A percentile compares a stretch with the other conserved stretches of the same genome.
Evolutionary conservation across 2,888 invertebrate species (phyloP).

Genomic region (Bembecia ichneumoniformis): DNA sequence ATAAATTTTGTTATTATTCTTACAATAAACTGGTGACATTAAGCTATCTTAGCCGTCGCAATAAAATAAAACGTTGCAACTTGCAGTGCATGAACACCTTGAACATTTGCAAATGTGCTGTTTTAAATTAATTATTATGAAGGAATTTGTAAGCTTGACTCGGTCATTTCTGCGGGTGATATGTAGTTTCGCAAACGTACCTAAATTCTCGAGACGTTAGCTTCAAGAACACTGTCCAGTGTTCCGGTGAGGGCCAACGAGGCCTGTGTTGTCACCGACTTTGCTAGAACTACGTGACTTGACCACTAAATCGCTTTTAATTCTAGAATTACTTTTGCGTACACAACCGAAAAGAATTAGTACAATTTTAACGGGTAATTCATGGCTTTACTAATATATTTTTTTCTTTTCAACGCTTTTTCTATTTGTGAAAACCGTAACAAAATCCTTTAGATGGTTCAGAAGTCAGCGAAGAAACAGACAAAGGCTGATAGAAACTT

Average conservation of each 20-base stretch:
- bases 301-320: conserved; percentile 39
- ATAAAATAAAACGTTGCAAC: neutral
- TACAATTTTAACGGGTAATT: conserved; percentile 14
- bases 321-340: conserved; percentile 31
- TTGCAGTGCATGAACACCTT: neutral
- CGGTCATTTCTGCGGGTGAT: neutral
- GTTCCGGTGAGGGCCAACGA: conserved; percentile 31
- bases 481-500: no score
- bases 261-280: conserved; percentile 35
- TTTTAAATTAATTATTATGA: neutral
- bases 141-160: neutral
- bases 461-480: no score
- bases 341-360: conserved; percentile 33
- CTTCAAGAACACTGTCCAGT: conserved; percentile 36
- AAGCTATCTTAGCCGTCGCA: no score
- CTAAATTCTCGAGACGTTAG: conserved; percentile 29
- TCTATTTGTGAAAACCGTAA: no score
- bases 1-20: no score
- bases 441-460: no score
- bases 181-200: conserved; percentile 34
- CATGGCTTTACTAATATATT: no score
- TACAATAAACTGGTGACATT: no score
- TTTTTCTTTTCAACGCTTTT: no score
- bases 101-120: neutral
- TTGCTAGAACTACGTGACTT: conserved; percentile 38